Percentiles rank a stretch among this genome's conserved stretches.
phyloP scores from a whole-genome alignment of 1,140 invertebrate genomes.

The Zaprionus davidi region DNA sequence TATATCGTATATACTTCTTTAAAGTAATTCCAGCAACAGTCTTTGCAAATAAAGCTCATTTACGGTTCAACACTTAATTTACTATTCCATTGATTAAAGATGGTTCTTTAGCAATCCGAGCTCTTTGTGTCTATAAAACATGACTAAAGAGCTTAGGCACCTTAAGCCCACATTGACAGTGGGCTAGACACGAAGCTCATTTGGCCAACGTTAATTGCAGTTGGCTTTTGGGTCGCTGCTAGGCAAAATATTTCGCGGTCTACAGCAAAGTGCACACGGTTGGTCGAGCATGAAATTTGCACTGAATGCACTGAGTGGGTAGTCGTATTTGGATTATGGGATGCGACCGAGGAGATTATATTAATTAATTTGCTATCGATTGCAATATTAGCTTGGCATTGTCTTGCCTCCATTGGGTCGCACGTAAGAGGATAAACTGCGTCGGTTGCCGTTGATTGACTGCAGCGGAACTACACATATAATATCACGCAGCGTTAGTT shows the following conservation, averaged over 20 bases:
- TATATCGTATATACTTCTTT: not conserved
- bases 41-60: not conserved
- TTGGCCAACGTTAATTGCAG: constrained; percentile 65
- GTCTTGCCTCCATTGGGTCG: constrained; percentile 53
- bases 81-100: not conserved
- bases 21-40: not conserved
- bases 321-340: constrained; percentile 48
- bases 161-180: not conserved
- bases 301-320: constrained; percentile 27
- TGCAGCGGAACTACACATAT: not conserved
- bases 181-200: constrained; percentile 40
- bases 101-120: not conserved
- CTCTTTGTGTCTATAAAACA: constrained; percentile 15
- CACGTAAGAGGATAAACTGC: constrained; percentile 47
- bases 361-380: constrained; percentile 78
- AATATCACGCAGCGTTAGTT: too few relatives aligned
- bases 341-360: constrained; percentile 58
- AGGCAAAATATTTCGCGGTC: constrained; percentile 57
- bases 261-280: constrained; percentile 36
- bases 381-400: constrained; percentile 54
- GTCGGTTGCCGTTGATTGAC: not conserved
- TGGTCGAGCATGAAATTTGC: constrained; percentile 67
- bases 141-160: constrained; percentile 12
- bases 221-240: constrained; percentile 49
- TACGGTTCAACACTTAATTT: not conserved